Evolutionary conservation across 2,888 invertebrate species (phyloP).

Genomic region (Lochmaea crataegi): DNA sequence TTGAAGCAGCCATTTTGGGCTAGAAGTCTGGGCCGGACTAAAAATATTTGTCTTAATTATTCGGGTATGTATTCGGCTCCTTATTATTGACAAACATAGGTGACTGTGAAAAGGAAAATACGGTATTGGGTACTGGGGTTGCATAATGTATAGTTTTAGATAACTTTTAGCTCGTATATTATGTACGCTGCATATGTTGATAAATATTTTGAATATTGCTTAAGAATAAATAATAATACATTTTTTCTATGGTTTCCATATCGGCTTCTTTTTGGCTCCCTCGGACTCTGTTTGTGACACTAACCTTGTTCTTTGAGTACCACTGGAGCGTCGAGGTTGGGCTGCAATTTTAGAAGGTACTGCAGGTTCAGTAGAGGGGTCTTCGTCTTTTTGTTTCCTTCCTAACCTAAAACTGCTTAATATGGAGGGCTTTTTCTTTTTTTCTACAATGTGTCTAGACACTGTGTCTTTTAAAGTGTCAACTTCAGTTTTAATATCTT

Average conservation of each 20-base stretch:
- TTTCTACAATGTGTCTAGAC: neutral
- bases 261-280: neutral
- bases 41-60: no score
- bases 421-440: slow-evolving; percentile 14
- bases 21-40: no score
- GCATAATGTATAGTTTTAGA: no score
- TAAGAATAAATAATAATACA: neutral
- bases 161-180: neutral
- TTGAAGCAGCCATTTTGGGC: no score
- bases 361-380: neutral
- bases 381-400: slow-evolving; percentile 15
- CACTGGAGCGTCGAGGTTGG: slow-evolving; percentile 10
- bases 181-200: neutral
- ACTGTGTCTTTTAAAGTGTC: slow-evolving; percentile 29
- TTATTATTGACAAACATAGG: no score
- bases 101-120: no score
- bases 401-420: slow-evolving; percentile 23
- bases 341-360: neutral
- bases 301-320: slow-evolving; percentile 3
- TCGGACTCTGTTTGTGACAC: slow-evolving; percentile 17
- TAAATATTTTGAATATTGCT: neutral
- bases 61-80: no score
- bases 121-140: no score
- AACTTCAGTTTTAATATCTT: slow-evolving; percentile 27
- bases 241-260: slow-evolving; percentile 16